A percentile compares a stretch with the other conserved stretches of the same genome.
phyloP scores from a whole-genome alignment of 2,113 vertebrate genomes.

The Suncus etruscus region DNA sequence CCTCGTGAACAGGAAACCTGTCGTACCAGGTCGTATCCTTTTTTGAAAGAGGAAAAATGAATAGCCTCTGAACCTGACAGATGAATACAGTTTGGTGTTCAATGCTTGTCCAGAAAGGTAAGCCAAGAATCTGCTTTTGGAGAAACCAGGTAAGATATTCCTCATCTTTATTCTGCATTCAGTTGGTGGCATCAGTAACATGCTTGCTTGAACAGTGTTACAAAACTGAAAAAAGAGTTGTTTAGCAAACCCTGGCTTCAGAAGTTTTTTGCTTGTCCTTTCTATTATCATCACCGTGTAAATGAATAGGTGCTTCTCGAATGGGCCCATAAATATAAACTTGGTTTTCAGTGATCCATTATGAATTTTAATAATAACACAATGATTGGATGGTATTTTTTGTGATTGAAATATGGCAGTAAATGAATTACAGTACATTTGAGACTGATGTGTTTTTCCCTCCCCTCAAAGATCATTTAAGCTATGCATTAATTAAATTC shows the following conservation, averaged over 20 bases:
- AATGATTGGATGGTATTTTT: conserved; percentile 41
- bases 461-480: conserved; percentile 13
- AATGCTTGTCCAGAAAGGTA: not conserved
- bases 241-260: conserved; percentile 91
- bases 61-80: not conserved
- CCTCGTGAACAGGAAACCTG: conserved; percentile 93
- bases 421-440: not conserved
- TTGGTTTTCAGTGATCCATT: conserved; percentile 75
- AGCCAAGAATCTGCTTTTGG: not conserved
- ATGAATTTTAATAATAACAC: conserved; percentile 63
- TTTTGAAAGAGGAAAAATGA: conserved; percentile 6
- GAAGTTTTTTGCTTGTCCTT: conserved; percentile 88
- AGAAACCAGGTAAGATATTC: conserved; percentile 85
- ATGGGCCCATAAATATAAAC: conserved; percentile 53
- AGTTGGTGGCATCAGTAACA: conserved; percentile 78
- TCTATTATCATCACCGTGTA: conserved; percentile 82
- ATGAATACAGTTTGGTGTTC: not conserved
- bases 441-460: not conserved
- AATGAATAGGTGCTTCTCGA: conserved; percentile 86
- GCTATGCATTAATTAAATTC: conserved; percentile 33
- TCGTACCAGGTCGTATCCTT: conserved; percentile 95
- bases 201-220: conserved; percentile 85
- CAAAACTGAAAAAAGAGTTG: conserved; percentile 87
- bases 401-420: conserved; percentile 66
- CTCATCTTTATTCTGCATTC: conserved; percentile 77